Evolutionary conservation across 2,113 vertebrate species (phyloP), one percentile per base, ranked within the genome.

Genomic region (Amphiprion percula): DNA sequence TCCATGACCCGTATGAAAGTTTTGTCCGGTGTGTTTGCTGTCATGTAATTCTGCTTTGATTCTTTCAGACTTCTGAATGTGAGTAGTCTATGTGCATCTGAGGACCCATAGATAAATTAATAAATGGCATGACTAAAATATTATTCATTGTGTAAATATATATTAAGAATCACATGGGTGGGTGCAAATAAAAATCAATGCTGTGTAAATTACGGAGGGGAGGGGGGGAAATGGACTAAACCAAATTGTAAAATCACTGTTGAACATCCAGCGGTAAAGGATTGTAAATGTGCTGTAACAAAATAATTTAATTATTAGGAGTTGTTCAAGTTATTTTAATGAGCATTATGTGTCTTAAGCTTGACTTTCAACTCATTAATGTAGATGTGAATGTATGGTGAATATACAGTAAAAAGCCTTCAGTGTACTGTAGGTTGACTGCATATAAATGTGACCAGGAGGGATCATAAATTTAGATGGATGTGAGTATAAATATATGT

Each of bases 381-480:
- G 71, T 89, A 50, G 54, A 63, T 72, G 79, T 90, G 83, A 84
- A 82, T 91, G 84, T 90, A 62, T 55, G 52, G 58, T 70, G 30
- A 59, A 72, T 69, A 78, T 77, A 82, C 54, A 79, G 61, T 80
- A 39, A 75, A 79, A 68, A 62, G 58, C 78, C 72, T 82, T 76
- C 59, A 69, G 60, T 74, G 30, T 75, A 65, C 77, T 49, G 56
- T 84, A 37, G 60, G 75, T 65, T 71, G 52, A 77, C 55, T 74
- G 30, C 62, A 73, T 79, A 82, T 74, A 74, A 54, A 82, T 62
- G 62, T 79, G 54, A 59, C 63, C 37, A 14, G 39, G 16, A 71
- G 17, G 41, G 64, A 33, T 76, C 54, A 47, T 53, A 41, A 5
- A 62, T 78, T 65, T 87, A 4, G 14, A 69, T 75, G 65, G 69